A percentile compares a stretch with the other conserved stretches of the same genome.
Conservation (phyloP, 2,113 vertebrate genomes). For the Scortum barcoo region DNA sequence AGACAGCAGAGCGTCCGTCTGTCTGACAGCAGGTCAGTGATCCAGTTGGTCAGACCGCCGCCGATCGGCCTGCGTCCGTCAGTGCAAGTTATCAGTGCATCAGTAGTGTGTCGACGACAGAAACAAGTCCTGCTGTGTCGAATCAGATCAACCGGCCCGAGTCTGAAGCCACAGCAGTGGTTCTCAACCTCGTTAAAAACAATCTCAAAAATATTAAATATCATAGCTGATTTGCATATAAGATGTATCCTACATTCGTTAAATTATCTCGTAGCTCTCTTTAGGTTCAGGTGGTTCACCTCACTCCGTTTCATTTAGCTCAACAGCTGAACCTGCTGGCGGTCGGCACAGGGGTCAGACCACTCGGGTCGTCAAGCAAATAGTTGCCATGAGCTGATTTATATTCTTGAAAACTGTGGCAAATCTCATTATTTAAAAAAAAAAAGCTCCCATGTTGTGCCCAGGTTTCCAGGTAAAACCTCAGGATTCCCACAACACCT, state of each 20-base stretch:
- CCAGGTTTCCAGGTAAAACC: background rate
- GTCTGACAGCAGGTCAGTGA: slow-evolving; percentile 38
- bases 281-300: background rate
- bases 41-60: slow-evolving; percentile 13
- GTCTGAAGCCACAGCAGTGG: slow-evolving; percentile 22
- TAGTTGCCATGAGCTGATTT: background rate
- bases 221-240: slow-evolving; percentile 55
- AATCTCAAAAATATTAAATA: slow-evolving; percentile 57
- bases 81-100: slow-evolving; percentile 72
- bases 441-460: background rate
- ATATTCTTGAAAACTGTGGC: background rate
- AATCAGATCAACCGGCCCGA: background rate
- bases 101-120: slow-evolving; percentile 63
- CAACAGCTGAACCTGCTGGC: slow-evolving; percentile 5
- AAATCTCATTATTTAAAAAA: background rate
- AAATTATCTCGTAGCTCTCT: background rate
- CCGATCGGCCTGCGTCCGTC: slow-evolving; percentile 25
- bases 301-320: background rate
- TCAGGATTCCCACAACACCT: background rate
- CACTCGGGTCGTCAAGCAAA: background rate
- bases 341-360: background rate
- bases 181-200: slow-evolving; percentile 7
- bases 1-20: slow-evolving; percentile 12
- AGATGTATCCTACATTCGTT: slow-evolving; percentile 59
- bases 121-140: slow-evolving; percentile 1